A percentile compares a stretch with the other conserved stretches of the same genome.
These are phyloP conservation scores for Chelidonichthys spinosus DNA, from an alignment of 2,797 vertebrate genomes.

Conservation along the genomic window DNA sequence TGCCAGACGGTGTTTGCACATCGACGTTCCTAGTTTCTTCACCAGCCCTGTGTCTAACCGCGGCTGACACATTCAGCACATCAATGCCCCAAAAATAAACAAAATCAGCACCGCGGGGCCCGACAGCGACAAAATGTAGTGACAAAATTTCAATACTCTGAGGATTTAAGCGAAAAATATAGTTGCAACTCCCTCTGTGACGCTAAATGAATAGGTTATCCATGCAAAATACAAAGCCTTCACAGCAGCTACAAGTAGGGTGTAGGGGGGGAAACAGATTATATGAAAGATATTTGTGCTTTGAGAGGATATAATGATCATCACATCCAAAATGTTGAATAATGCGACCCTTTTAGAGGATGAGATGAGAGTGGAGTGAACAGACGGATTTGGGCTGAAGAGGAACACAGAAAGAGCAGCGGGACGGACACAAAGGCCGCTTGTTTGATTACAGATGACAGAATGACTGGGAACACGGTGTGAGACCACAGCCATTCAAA, in stretches of 20 bases:
- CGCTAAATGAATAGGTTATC: conserved; percentile 4
- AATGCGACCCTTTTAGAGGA: conserved; percentile 59
- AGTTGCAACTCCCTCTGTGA: neutral
- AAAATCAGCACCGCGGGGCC: conserved; percentile 33
- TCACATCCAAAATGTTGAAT: conserved; percentile 41
- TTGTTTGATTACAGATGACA: neutral
- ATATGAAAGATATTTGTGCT: conserved; percentile 17
- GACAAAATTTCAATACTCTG: conserved; percentile 22
- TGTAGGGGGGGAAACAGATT: conserved; percentile 1
- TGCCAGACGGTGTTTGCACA: conserved; percentile 6
- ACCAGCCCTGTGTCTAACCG: conserved; percentile 52
- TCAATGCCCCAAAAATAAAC: conserved; percentile 62
- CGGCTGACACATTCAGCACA: conserved; percentile 66
- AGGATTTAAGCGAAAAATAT: conserved; percentile 39
- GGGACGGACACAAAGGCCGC: neutral
- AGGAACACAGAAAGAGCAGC: conserved; percentile 6
- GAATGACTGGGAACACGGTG: neutral
- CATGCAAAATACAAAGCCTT: conserved; percentile 5
- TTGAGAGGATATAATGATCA: conserved; percentile 27
- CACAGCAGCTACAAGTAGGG: conserved; percentile 6
- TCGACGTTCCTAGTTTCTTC: conserved; percentile 20
- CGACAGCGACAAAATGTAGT: conserved; percentile 37
- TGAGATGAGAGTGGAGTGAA: conserved; percentile 38
- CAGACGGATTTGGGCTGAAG: conserved; percentile 9
- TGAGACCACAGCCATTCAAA: neutral